A percentile compares a stretch with the other conserved stretches of the same genome.
Conservation (phyloP, 2,113 vertebrate species). For the Sinocyclocheilus grahami region DNA sequence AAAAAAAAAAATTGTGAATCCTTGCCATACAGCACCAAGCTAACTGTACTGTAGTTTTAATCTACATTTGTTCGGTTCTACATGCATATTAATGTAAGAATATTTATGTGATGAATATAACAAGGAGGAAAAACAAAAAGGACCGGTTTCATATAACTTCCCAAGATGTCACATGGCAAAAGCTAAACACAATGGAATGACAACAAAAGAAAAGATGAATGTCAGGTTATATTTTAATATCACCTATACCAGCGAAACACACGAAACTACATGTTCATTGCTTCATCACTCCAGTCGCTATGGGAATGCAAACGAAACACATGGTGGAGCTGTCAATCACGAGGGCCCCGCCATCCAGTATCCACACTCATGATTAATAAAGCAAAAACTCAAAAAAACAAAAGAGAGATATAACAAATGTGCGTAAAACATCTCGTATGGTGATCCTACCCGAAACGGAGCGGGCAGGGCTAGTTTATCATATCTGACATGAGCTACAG, state of each 20-base stretch:
- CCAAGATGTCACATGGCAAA: background rate
- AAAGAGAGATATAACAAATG: conserved; percentile 13
- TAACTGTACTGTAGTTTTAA: background rate
- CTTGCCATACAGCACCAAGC: background rate
- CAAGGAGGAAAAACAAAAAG: background rate
- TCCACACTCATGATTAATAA: conserved; percentile 33
- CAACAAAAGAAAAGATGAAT: conserved; percentile 47
- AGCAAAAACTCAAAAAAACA: conserved; percentile 31
- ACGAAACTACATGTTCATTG: conserved; percentile 35
- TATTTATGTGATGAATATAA: background rate
- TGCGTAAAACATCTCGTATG: conserved; percentile 26
- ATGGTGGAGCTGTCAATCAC: conserved; percentile 42
- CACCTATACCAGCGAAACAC: conserved; percentile 32
- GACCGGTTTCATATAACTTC: background rate
- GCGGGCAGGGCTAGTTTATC: conserved; percentile 47
- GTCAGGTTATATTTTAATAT: conserved; percentile 58
- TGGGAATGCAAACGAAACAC: conserved; percentile 41
- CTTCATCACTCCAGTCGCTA: conserved; percentile 31
- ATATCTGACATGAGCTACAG: conserved; percentile 47
- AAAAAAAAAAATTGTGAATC: background rate
- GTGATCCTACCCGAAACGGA: conserved; percentile 15
- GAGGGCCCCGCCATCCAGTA: conserved; percentile 61
- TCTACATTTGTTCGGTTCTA: background rate
- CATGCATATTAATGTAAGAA: background rate
- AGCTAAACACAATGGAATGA: conserved; percentile 8